These are phyloP conservation scores for Sebastiscus tertius DNA, from an alignment of 2,797 vertebrate genomes.

Conservation along the genomic window DNA sequence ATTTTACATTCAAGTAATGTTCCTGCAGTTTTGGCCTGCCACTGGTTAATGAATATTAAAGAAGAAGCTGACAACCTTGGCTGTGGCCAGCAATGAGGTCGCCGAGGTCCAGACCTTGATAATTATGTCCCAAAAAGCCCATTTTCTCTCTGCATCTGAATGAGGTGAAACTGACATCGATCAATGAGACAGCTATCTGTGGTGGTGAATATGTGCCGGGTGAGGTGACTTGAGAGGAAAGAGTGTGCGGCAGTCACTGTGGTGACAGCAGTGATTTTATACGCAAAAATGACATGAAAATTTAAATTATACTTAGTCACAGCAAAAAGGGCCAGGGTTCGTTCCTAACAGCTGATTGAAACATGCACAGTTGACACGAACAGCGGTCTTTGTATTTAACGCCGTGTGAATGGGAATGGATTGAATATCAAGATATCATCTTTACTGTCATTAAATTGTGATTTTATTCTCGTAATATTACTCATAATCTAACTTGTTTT, in stretches of 20 bases:
- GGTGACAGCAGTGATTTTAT: too few species aligned
- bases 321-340: too few species aligned
- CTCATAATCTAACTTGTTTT: too few species aligned
- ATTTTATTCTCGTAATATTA: neutral
- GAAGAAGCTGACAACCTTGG: too few species aligned
- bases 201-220: neutral
- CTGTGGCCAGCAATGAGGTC: neutral
- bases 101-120: neutral
- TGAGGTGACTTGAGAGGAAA: too few species aligned
- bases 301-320: too few species aligned
- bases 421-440: too few species aligned
- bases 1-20: neutral
- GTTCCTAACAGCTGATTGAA: too few species aligned
- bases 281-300: neutral
- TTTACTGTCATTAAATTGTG: neutral
- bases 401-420: too few species aligned
- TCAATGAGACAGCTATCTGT: neutral
- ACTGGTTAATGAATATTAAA: slow-evolving; percentile 5
- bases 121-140: neutral
- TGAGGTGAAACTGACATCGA: neutral
- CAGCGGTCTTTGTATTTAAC: too few species aligned
- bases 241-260: too few species aligned
- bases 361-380: too few species aligned
- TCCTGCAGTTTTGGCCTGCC: neutral
- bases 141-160: neutral